Base-by-base conservation (phyloP, 2,113 vertebrate species). In the Trichomycterus rosablanca region DNA sequence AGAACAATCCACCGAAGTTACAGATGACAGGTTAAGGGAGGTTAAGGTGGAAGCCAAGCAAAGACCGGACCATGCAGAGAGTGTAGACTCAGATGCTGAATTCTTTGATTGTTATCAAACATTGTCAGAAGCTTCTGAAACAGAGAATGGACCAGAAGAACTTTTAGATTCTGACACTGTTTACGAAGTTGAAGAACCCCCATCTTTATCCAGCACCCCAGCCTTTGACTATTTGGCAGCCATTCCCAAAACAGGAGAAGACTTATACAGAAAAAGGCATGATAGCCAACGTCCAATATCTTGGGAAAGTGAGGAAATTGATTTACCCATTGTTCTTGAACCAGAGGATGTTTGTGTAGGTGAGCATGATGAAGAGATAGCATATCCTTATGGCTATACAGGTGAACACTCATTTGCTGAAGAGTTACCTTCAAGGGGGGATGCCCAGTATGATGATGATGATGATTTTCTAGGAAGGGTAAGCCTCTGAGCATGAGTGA, bases 401-500 rank as follows among this genome's bases (percentile, higher is more conserved):
- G 34, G 34, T 59, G 64, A 63, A 15, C 52, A 59, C 23, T 85
- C 90, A 52, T 87, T 87, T 8, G 64, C 72, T 0, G 89, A 92
- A 34, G 89, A 92, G 62, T 87, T 90, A 22, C 65, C 75, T 1
- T 84, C 83, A 28, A 82, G 81, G 49, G 68, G 79, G 46, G 70
- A 75, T 19, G 79, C 75, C 67, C 84, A 75, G 48, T 80, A 67
- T 19, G 83, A 66, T 2, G 84, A 89, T 66, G 77, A 66, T 10
- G 82, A 64, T 69, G 77, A 71, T 37, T 83, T 87, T 53, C 79
- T 97, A 48, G 89, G 86, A 76, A 90, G 91, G 91, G 95, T 95
- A 88, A 88, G 81, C 65, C 23, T 64, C 49, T 46, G 43, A 78
- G 84, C 83, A 86, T 86, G 84, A 75, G 70, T 34, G 37, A 43